These are phyloP conservation scores for Squalus acanthias DNA, from an alignment of 2,797 vertebrate genomes.

Conservation along the genomic window DNA sequence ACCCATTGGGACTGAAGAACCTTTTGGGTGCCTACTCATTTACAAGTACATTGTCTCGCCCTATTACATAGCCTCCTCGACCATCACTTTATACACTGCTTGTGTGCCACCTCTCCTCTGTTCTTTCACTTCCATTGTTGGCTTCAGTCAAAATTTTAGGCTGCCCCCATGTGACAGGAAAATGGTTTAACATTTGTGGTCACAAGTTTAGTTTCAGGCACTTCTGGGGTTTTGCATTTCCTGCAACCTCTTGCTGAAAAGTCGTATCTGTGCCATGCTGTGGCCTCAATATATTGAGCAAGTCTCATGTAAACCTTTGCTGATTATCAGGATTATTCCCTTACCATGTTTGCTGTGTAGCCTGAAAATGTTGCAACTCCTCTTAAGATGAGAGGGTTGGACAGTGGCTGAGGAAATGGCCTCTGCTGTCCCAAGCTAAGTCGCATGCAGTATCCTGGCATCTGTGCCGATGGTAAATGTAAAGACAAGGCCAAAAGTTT, in stretches of 20 bases:
- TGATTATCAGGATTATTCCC: background rate
- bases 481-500: background rate
- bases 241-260: background rate
- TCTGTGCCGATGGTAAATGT: background rate
- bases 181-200: background rate
- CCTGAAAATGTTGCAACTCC: background rate
- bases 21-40: background rate
- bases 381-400: background rate
- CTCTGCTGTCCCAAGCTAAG: background rate
- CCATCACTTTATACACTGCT: background rate
- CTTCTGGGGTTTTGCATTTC: background rate
- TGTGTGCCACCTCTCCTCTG: background rate
- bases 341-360: background rate
- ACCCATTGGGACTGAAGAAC: background rate
- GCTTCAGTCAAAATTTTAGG: background rate
- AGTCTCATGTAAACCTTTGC: background rate
- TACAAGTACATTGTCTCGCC: background rate
- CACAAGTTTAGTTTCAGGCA: background rate
- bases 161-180: background rate
- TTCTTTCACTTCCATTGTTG: background rate
- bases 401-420: background rate
- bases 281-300: background rate
- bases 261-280: background rate
- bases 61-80: background rate
- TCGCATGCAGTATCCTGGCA: background rate